Evolutionary conservation across 1,140 invertebrate species (phyloP).

Genomic region (Laupala kohalensis): DNA sequence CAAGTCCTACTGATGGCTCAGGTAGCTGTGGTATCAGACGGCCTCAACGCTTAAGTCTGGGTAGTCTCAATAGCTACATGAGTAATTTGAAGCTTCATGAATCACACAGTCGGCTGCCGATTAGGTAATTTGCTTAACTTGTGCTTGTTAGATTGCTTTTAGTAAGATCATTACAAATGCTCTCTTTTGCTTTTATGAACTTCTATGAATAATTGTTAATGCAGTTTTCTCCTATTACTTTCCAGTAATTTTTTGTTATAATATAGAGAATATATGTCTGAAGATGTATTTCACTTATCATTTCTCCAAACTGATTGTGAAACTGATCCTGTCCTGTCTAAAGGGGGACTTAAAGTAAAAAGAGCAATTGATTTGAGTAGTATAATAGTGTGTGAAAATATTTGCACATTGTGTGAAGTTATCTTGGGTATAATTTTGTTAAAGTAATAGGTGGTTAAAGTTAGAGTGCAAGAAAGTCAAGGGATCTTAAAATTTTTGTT

Average conservation of each 20-base stretch:
- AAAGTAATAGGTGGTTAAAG: too few relatives aligned
- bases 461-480: too few relatives aligned
- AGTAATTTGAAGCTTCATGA: constrained; percentile 1
- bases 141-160: background rate
- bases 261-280: background rate
- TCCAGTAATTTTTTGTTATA: background rate
- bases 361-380: too few relatives aligned
- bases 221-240: background rate
- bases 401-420: too few relatives aligned
- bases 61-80: background rate
- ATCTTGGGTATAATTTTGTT: too few relatives aligned
- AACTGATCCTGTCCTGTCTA: too few relatives aligned
- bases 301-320: too few relatives aligned
- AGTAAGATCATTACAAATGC: too few relatives aligned
- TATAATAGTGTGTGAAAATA: too few relatives aligned
- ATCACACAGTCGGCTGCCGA: background rate
- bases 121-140: background rate
- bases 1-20: background rate
- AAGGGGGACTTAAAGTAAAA: too few relatives aligned
- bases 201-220: background rate
- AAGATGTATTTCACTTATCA: background rate
- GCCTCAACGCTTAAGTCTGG: background rate
- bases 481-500: too few relatives aligned
- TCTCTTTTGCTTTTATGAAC: background rate
- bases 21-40: background rate